Evolutionary conservation across 2,113 vertebrate species (phyloP), one percentile per base, ranked within the genome.

Genomic region (Syrmaticus mikado): DNA sequence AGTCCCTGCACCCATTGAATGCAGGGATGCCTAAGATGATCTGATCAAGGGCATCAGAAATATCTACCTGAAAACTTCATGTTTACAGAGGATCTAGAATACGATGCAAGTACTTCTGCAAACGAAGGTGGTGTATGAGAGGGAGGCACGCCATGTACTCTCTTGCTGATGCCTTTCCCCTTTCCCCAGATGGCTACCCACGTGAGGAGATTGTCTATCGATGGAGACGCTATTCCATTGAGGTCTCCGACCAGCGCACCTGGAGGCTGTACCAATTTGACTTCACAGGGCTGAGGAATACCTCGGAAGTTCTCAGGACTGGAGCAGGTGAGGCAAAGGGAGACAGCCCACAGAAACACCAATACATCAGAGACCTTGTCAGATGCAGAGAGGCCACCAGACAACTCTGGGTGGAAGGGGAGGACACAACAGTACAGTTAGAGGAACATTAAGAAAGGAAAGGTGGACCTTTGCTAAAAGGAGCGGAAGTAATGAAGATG

Each of bases 201-300:
- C 79, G 87, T 1, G 96, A 90, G 58, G 98, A 98, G 87, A 96
- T 98, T 11, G 91, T 97, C 64, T 98, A 98, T 88, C 94, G 97
- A 90, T 98, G 98, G 98, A 96, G 97, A 3, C 90, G 98, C 73
- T 98, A 98, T 83, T 97, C 97, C 62, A 97, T 98, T 34, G 97
- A 98, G 82, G 97, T 98, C 20, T 96, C 97, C 0, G 96, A 98
- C 92, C 97, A 97, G 82, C 98, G 98, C 82, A 97, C 98, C 53
- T 98, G 98, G 98, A 98, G 97, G 79, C 97, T 98, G 40, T 98
- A 98, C 62, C 97, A 98, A 88, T 98, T 98, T 89, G 97, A 98
- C 73, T 98, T 98, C 92, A 98, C 92, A 0, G 98, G 98, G 45
- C 89, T 98, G 66, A 97, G 96, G 84, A 98, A 98, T 90, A 97